Percentiles rank a stretch among this genome's conserved stretches.
phyloP scores from a whole-genome alignment of 2,888 invertebrate species.

The Pollenia amentaria region DNA sequence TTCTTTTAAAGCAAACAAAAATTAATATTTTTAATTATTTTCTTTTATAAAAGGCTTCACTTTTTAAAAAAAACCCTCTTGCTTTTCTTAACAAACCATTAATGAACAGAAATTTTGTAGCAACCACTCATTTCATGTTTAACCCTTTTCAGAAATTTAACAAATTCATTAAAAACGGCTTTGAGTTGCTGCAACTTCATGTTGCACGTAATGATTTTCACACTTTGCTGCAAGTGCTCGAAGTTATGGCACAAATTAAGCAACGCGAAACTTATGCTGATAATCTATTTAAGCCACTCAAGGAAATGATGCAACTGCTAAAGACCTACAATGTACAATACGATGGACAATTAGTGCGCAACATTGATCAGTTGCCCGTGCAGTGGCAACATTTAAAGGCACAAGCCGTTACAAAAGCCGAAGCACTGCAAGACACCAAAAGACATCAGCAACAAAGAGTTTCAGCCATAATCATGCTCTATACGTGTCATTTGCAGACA shows the following conservation, averaged over 20 bases:
- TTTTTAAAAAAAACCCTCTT: too few relatives aligned
- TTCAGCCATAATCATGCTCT: conserved; percentile 91
- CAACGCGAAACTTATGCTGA: conserved; percentile 92
- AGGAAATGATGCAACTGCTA: conserved; percentile 93
- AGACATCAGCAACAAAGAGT: conserved; percentile 94
- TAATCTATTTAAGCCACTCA: conserved; percentile 94
- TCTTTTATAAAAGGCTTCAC: too few relatives aligned
- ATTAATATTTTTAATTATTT: too few relatives aligned
- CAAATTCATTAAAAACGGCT: conserved; percentile 91
- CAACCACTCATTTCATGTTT: neutral
- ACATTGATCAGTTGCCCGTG: conserved; percentile 93
- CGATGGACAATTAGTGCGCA: conserved; percentile 90
- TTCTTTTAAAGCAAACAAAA: too few relatives aligned
- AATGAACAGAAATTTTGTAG: too few relatives aligned
- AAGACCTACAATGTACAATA: conserved; percentile 94
- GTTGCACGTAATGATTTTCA: conserved; percentile 93
- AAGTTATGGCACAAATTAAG: conserved; percentile 88
- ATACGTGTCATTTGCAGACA: conserved; percentile 91
- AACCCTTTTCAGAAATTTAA: conserved; percentile 87
- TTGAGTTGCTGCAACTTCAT: conserved; percentile 89
- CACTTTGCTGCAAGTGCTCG: conserved; percentile 92
- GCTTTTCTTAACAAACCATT: too few relatives aligned
- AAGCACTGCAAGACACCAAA: conserved; percentile 93
- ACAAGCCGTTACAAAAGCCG: conserved; percentile 91
- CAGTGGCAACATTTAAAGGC: conserved; percentile 95